A percentile compares a stretch with the other conserved stretches of the same genome.
Conservation (phyloP, 2,888 invertebrate genomes). For the Julus scanicus region DNA sequence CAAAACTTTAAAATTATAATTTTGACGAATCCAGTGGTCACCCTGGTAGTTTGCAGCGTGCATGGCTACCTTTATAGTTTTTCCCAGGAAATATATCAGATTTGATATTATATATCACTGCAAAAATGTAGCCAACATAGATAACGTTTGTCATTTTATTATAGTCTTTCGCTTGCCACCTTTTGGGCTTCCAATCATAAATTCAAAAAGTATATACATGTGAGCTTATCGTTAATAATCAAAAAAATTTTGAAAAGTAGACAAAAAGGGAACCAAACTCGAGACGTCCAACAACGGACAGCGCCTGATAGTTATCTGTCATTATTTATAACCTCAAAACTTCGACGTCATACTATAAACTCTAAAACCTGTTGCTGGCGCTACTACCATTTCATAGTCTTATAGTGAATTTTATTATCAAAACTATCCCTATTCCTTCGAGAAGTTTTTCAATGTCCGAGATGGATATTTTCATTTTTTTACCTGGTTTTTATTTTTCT, state of each 20-base stretch:
- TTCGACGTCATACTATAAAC: no score
- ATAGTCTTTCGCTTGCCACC: background rate
- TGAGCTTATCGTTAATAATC: background rate
- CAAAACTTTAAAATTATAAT: no score
- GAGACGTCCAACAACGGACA: background rate
- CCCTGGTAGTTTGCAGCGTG: background rate
- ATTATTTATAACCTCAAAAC: background rate
- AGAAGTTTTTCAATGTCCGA: no score
- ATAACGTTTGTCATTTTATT: conserved; percentile 7
- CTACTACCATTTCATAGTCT: background rate
- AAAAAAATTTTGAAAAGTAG: background rate
- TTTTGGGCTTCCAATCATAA: conserved; percentile 19
- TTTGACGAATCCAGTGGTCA: background rate
- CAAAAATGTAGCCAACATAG: background rate
- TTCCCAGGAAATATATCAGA: background rate
- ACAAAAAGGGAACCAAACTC: background rate
- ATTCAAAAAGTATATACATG: background rate
- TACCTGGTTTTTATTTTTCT: background rate
- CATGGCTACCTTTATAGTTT: background rate
- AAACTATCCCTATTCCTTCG: no score
- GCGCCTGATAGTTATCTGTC: conserved; percentile 4
- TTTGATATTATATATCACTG: background rate
- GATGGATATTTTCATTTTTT: conserved; percentile 48
- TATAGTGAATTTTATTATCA: no score
- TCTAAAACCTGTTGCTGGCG: background rate